Evolutionary conservation across 1,140 invertebrate species (phyloP).

Genomic region (Drosophila willistoni): DNA sequence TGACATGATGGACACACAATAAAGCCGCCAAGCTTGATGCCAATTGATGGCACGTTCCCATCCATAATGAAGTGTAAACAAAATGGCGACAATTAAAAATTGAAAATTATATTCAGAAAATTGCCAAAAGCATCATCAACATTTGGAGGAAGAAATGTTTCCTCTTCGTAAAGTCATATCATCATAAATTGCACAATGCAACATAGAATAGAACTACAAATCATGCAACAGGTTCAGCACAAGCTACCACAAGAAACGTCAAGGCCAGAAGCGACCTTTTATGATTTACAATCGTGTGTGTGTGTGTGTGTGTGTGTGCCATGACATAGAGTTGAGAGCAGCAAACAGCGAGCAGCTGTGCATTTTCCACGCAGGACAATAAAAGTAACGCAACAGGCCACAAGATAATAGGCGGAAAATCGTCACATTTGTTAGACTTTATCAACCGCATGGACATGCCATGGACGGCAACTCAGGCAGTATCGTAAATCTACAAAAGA

Average conservation of each 20-base stretch:
- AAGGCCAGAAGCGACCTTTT: slow-evolving; percentile 43
- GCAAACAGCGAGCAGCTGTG: slow-evolving; percentile 49
- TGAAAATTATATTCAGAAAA: neutral
- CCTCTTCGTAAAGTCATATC: slow-evolving; percentile 40
- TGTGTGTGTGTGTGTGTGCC: neutral
- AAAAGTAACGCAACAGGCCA: slow-evolving; percentile 47
- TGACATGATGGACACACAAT: slow-evolving; percentile 18
- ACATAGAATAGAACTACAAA: slow-evolving; percentile 64
- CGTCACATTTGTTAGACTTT: slow-evolving; percentile 73
- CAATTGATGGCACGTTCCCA: slow-evolving; percentile 36
- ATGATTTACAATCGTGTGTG: slow-evolving; percentile 68
- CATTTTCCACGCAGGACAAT: slow-evolving; percentile 72
- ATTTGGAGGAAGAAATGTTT: neutral
- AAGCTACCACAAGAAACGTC: slow-evolving; percentile 20
- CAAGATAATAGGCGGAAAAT: slow-evolving; percentile 80
- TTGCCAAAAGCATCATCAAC: neutral
- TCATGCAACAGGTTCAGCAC: slow-evolving; percentile 73
- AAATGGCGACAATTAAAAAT: slow-evolving; percentile 44
- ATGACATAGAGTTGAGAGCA: slow-evolving; percentile 34
- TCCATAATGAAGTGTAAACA: slow-evolving; percentile 69
- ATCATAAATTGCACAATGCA: slow-evolving; percentile 60
- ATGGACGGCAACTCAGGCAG: slow-evolving; percentile 9
- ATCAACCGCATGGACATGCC: slow-evolving; percentile 49
- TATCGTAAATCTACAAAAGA: slow-evolving; percentile 66
- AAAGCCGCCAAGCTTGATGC: slow-evolving; percentile 38